phyloP scores from a whole-genome alignment of 2,888 invertebrate species.

The Synanthedon formicaeformis region DNA sequence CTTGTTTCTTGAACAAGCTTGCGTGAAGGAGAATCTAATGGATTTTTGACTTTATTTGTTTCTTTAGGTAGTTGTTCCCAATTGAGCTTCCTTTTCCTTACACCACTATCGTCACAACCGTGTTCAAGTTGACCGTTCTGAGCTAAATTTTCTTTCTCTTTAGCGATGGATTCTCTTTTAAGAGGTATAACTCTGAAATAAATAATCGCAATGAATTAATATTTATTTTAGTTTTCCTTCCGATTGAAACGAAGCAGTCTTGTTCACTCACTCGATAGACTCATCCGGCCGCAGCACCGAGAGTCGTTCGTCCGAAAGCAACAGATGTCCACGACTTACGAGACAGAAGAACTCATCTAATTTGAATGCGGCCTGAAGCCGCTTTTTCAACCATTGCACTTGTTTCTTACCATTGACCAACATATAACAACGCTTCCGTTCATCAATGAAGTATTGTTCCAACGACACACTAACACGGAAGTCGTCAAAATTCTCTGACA shows the following conservation, averaged over 20 bases:
- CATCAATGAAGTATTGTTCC: background rate
- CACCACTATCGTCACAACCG: background rate
- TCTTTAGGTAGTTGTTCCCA: background rate
- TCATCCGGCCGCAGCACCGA: background rate
- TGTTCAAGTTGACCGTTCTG: background rate
- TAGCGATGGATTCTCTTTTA: background rate
- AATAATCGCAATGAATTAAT: background rate
- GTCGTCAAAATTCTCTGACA: background rate
- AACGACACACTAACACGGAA: background rate
- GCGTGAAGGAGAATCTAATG: background rate
- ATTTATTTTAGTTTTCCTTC: background rate
- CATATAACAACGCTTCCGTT: background rate
- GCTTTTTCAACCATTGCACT: background rate
- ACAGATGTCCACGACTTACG: background rate
- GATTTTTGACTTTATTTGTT: background rate
- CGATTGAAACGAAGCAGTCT: background rate
- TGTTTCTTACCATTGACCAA: background rate
- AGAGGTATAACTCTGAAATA: background rate
- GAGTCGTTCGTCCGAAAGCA: background rate
- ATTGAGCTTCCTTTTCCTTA: background rate
- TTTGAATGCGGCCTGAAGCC: background rate
- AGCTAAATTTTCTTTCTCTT: background rate
- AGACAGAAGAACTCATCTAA: background rate
- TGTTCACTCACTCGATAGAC: background rate
- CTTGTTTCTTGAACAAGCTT: background rate